A percentile compares a stretch with the other conserved stretches of the same genome.
phyloP scores from a whole-genome alignment of 2,113 vertebrate species.

The Orcinus orca region DNA sequence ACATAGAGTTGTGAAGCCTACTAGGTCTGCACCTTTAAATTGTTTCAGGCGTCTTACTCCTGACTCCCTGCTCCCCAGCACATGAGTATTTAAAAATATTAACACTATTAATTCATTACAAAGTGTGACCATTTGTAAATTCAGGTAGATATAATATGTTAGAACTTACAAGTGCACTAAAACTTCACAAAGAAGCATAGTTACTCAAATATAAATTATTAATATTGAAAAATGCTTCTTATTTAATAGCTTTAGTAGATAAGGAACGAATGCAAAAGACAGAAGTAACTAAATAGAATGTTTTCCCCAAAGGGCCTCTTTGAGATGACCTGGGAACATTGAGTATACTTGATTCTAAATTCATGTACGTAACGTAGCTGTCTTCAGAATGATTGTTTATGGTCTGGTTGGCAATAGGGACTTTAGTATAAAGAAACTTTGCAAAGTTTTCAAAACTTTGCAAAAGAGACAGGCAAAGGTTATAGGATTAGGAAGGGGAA shows the following conservation, averaged over 20 bases:
- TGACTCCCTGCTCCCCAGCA: background rate
- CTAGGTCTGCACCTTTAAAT: background rate
- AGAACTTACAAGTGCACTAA: background rate
- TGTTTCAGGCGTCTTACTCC: background rate
- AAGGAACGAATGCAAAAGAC: background rate
- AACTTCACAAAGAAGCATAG: background rate
- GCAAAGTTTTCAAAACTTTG: background rate
- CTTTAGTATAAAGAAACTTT: background rate
- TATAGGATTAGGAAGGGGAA: background rate
- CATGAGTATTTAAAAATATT: background rate
- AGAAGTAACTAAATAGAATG: background rate
- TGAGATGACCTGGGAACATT: background rate
- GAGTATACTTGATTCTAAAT: background rate
- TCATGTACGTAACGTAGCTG: background rate
- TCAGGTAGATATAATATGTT: background rate
- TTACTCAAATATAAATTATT: background rate
- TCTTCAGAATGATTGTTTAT: background rate
- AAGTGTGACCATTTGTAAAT: background rate
- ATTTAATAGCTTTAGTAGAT: background rate
- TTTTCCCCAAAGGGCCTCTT: background rate
- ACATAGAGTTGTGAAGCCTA: background rate
- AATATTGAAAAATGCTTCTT: background rate
- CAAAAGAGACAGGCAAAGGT: background rate
- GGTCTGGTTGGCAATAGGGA: background rate
- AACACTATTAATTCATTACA: background rate